A percentile compares a stretch with the other conserved stretches of the same genome.
phyloP scores from a whole-genome alignment of 2,797 vertebrate genomes.

The Smutsia gigantea region DNA sequence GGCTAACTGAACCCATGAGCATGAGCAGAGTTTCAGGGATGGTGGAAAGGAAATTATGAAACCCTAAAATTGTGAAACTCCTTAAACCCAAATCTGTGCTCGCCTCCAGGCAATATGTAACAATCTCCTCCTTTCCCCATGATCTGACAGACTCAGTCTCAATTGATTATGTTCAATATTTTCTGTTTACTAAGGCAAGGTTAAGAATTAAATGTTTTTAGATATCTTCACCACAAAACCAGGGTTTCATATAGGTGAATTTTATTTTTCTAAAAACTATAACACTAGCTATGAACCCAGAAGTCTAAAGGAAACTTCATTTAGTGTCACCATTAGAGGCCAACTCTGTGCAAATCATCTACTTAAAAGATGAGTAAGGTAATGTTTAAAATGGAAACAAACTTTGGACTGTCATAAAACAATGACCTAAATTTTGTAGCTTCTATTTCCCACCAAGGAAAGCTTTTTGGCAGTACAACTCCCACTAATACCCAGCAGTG shows the following conservation, averaged over 20 bases:
- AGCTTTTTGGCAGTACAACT: neutral
- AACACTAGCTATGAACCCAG: neutral
- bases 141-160: neutral
- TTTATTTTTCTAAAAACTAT: neutral
- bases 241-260: neutral
- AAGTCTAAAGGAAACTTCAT: neutral
- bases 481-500: neutral
- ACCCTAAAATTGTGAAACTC: neutral
- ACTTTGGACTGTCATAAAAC: neutral
- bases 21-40: too few relatives aligned
- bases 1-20: neutral
- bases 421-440: neutral
- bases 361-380: neutral
- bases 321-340: neutral
- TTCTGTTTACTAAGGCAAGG: neutral
- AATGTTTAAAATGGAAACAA: neutral
- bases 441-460: slow-evolving; percentile 33
- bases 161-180: neutral
- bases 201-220: neutral
- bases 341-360: neutral
- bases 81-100: neutral
- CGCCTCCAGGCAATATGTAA: neutral
- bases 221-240: neutral
- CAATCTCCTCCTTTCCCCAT: neutral
- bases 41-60: too few relatives aligned